phyloP scores from a whole-genome alignment of 2,113 vertebrate species.

The Microtus pennsylvanicus region DNA sequence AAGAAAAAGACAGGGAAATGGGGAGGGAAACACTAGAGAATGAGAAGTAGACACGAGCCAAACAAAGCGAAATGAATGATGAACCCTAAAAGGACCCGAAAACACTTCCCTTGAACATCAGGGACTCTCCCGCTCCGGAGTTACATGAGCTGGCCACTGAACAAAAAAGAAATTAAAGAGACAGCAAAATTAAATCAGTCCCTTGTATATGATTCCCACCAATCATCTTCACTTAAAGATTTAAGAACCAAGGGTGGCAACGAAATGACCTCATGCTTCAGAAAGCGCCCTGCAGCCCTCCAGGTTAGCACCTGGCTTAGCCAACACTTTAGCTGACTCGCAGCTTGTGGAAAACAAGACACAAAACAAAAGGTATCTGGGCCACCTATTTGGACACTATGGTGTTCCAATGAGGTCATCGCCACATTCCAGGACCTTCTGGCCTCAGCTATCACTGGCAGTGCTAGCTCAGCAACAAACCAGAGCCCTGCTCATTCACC shows the following conservation, averaged over 20 bases:
- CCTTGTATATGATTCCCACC: neutral
- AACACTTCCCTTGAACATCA: conserved; percentile 5
- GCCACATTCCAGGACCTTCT: neutral
- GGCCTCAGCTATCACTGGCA: neutral
- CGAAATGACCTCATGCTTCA: neutral
- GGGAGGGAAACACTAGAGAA: neutral
- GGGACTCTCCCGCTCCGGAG: neutral
- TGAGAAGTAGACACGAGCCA: conserved; percentile 57
- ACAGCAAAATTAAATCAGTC: neutral
- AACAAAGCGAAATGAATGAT: neutral
- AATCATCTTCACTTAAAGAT: neutral
- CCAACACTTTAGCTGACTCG: neutral
- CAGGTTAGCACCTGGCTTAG: neutral
- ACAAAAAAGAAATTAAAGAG: conserved; percentile 31
- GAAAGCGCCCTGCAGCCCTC: neutral
- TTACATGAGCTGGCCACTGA: neutral
- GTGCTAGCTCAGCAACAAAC: neutral
- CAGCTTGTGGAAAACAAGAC: neutral
- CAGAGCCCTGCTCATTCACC: neutral
- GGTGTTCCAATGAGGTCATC: neutral
- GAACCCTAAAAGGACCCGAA: conserved; percentile 2
- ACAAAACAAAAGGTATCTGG: neutral
- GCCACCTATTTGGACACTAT: neutral
- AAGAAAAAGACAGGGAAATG: neutral
- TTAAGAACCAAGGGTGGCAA: neutral